Evolutionary conservation across 2,888 invertebrate species (phyloP).

Genomic region (Cataglyphis altisquamis): DNA sequence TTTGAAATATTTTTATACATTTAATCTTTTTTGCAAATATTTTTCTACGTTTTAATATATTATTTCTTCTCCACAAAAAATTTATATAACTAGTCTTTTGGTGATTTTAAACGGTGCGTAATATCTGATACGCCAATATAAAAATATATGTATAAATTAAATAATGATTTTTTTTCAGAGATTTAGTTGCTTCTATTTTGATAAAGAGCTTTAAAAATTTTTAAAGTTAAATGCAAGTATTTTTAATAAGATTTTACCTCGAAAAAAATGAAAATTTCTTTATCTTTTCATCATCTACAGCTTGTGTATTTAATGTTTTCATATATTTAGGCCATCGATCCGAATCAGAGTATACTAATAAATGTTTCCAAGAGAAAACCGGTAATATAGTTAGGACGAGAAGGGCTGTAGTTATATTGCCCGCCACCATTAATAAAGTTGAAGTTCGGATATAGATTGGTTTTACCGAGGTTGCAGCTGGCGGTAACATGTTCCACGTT

Average conservation of each 20-base stretch:
- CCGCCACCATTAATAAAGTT: slow-evolving; percentile 81
- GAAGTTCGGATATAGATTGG: slow-evolving; percentile 81
- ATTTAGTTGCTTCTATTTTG: background rate
- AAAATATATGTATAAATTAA: background rate
- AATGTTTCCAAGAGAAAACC: slow-evolving; percentile 39
- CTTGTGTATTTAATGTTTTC: slow-evolving; percentile 2
- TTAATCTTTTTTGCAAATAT: background rate
- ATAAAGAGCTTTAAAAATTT: background rate
- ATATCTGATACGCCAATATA: background rate
- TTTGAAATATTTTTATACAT: background rate
- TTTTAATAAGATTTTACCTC: background rate
- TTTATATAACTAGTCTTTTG: background rate
- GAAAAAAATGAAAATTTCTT: background rate
- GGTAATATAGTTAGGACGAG: slow-evolving; percentile 72
- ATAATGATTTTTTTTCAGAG: background rate
- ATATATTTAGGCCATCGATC: background rate
- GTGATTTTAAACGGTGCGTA: background rate
- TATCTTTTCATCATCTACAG: background rate
- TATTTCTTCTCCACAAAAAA: background rate
- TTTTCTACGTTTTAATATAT: background rate
- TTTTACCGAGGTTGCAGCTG: slow-evolving; percentile 49
- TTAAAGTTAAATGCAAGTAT: background rate
- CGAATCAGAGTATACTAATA: slow-evolving; percentile 28
- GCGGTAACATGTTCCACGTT: slow-evolving; percentile 42
- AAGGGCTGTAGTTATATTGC: slow-evolving; percentile 79